Conservation (phyloP, 2,888 invertebrate species). For the Tipula helvola region DNA sequence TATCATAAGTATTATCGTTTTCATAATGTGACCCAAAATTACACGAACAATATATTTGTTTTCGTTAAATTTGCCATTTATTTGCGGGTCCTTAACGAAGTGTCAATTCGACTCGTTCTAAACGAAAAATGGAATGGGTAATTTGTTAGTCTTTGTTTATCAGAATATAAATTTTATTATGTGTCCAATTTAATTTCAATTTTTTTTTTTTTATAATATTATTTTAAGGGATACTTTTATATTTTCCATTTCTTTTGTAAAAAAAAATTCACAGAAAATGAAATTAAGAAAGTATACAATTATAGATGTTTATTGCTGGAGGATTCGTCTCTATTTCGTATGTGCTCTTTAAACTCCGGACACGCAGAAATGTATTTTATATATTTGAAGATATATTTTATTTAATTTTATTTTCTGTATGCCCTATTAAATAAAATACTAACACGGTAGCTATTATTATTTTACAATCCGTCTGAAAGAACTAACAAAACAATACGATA, state of each 20-base stretch:
- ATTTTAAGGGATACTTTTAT: neutral
- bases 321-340: neutral
- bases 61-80: too few species aligned
- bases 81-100: neutral
- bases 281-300: neutral
- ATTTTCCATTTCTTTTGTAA: neutral
- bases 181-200: neutral
- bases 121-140: neutral
- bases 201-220: neutral
- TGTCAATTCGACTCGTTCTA: neutral
- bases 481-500: neutral
- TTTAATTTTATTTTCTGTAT: neutral
- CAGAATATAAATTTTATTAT: neutral
- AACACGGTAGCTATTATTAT: neutral
- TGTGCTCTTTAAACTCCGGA: neutral
- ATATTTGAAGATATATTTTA: neutral
- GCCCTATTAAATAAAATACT: neutral
- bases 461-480: neutral
- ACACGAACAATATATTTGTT: too few species aligned
- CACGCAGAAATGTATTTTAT: neutral
- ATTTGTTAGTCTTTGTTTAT: neutral
- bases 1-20: too few species aligned
- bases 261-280: neutral
- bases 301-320: neutral
- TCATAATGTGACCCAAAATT: too few species aligned